Evolutionary conservation across 2,797 vertebrate species (phyloP), one percentile per base, ranked within the genome.

Genomic region (Halcyon chelicuti): DNA sequence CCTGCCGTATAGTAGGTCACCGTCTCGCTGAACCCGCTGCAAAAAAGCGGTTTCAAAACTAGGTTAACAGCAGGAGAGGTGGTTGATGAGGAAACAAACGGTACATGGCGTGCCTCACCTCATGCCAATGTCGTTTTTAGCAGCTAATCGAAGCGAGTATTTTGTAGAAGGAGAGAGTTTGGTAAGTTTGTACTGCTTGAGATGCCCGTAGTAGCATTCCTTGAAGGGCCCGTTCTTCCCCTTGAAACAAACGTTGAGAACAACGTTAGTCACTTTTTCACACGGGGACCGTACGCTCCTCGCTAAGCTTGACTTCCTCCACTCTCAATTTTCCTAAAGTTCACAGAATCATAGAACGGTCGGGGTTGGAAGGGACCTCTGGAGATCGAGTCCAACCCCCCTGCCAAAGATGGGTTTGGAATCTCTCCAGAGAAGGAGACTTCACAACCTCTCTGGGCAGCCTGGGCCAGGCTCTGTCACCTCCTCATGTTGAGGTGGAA

Each of bases 41-140:
- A 83, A 85, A 90, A 91, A 73, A 15, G 13, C 16, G 6, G n/a
- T 22, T n/a, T 26, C 37, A 26, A 4, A 20, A 11, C 26, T 23
- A n/a, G 17, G 7, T 92, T 29, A 78, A 31, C 5, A 47, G 26
- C 57, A 62, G 68, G 16, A 70, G 26, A 6, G 0, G 1, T 1
- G 26, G 23, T 0, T 14, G 40, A 33, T 7, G 21, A 54, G 67
- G 35, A 57, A 9, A 2, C 11, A 5, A 7, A 7, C 0, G 28
- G 13, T 4, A 39, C 2, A 19, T 7, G 17, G 61, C 5, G 66
- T 11, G 77, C 20, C 6, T 73, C 97, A 98, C 98, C 98, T 99
- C 97, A 97, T 97, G 70, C 98, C 98, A 31, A 98, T 98, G 74
- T 98, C 97, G 19, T 98, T 99, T 95, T 98, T 98, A 95, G 98